Evolutionary conservation across 2,888 invertebrate species (phyloP), one percentile per base, ranked within the genome.

Genomic region (Eupithecia vulgata): DNA sequence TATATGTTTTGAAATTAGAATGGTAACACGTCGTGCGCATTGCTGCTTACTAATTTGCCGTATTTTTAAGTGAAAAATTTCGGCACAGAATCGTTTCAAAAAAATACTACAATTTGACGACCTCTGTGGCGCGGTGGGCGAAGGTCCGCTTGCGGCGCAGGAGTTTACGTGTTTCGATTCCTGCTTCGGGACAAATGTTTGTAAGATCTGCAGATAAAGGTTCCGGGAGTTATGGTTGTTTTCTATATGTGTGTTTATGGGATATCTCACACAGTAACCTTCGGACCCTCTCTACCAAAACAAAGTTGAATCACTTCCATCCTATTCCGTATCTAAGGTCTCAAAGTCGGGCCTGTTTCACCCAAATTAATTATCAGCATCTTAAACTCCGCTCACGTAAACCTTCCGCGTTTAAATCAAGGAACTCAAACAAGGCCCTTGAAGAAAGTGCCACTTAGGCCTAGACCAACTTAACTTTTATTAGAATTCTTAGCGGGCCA

Each of bases 401-500:
- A 78, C 68, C 71, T 67, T 69, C 61, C 77, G 77, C 81, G 81
- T 87, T 87, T 84, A 86, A 86, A 86, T 84, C 84, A 83, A 86
- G 82, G 78, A 76, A 80, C 79, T 79, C 75, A 65, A 73, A 76
- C 76, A 76, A 67, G 76, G 65, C 66, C 73, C 75, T 70, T 66
- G 69, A 75, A 83, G 84, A 77, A 86, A 84, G 84, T 80, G 82
- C 81, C 83, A 86, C 85, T 88, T 85, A 83, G 80, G 78, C 78
- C 86, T 85, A 86, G 83, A 87, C 86, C 84, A 86, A 86, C 84
- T 86, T 85, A 87, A 88, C 85, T 90, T 90, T 91, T 91, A 91
- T 91, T 90, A 90, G 88, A 90, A 90, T 90, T 90, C 90, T 90
- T 87, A 87, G 85, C 87, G 85, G 83, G 83, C 87, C 89, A 89